Percentiles rank a stretch among this genome's conserved stretches.
Conservation (phyloP, 2,888 invertebrate species). For the Platypus cylindrus region DNA sequence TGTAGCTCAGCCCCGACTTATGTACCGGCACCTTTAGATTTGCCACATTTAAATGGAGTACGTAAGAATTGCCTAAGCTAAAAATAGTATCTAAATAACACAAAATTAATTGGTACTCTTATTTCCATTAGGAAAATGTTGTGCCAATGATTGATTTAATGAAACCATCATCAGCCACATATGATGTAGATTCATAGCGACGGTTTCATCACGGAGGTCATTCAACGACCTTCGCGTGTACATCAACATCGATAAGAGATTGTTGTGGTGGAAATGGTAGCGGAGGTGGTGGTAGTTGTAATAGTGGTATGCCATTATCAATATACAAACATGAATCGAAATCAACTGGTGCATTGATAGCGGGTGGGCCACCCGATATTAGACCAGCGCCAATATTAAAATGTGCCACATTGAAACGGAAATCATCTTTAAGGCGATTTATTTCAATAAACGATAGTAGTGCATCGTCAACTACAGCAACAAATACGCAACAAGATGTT, state of each 20-base stretch:
- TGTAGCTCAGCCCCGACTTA: constrained; percentile 65
- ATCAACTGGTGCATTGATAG: constrained; percentile 25
- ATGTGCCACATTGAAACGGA: constrained; percentile 10
- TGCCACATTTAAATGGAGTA: constrained; percentile 43
- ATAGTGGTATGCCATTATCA: constrained; percentile 15
- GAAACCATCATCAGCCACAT: constrained; percentile 46
- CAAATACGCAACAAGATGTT: constrained; percentile 10
- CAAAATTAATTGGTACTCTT: not conserved
- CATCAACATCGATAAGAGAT: constrained; percentile 33
- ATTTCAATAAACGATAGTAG: constrained; percentile 11
- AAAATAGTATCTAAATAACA: not conserved
- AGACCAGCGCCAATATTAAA: constrained; percentile 1
- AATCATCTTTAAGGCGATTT: constrained; percentile 11
- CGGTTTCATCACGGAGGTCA: constrained; percentile 32
- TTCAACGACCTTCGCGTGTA: constrained; percentile 30
- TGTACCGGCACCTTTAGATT: constrained; percentile 50
- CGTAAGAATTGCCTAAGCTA: no score
- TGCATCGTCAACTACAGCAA: constrained; percentile 7
- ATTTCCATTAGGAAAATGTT: constrained; percentile 42
- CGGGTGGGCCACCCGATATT: constrained; percentile 20
- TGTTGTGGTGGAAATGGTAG: constrained; percentile 34
- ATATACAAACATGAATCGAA: no score
- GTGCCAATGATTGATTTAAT: constrained; percentile 54
- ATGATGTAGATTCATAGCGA: constrained; percentile 44
- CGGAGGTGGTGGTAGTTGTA: no score